phyloP scores from a whole-genome alignment of 2,888 invertebrate species.

The Cataglyphis albicans region DNA sequence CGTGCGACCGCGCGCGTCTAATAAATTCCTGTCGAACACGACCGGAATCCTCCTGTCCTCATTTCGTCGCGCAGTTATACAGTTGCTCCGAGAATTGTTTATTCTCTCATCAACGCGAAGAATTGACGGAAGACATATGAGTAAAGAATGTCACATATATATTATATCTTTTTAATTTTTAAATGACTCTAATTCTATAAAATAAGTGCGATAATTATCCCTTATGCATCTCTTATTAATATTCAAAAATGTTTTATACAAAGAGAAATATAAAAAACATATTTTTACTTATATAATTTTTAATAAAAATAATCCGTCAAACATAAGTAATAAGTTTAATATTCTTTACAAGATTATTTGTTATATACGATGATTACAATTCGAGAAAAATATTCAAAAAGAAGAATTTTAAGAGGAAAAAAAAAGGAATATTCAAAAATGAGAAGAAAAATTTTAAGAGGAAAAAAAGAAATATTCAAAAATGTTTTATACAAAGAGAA shows the following conservation, averaged over 20 bases:
- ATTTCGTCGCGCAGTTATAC: conserved; percentile 65
- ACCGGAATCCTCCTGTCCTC: conserved; percentile 71
- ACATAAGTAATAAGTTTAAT: too few relatives aligned
- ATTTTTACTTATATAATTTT: background rate
- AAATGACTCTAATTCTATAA: background rate
- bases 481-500: background rate
- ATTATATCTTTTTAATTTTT: background rate
- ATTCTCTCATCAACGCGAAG: conserved; percentile 12
- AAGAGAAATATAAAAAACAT: background rate
- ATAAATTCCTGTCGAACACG: conserved; percentile 74
- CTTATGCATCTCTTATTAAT: background rate
- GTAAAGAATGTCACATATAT: background rate
- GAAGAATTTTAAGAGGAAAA: background rate
- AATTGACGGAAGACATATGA: background rate
- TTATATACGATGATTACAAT: background rate
- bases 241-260: background rate
- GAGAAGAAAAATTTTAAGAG: too few relatives aligned
- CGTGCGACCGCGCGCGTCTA: conserved; percentile 61
- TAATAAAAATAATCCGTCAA: background rate
- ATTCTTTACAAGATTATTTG: background rate
- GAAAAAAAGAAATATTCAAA: too few relatives aligned
- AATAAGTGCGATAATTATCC: background rate
- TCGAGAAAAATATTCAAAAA: background rate
- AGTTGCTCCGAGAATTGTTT: conserved; percentile 59
- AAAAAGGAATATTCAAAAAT: too few relatives aligned